phyloP scores from a whole-genome alignment of 2,888 invertebrate genomes.

The Lucinisca nassula region DNA sequence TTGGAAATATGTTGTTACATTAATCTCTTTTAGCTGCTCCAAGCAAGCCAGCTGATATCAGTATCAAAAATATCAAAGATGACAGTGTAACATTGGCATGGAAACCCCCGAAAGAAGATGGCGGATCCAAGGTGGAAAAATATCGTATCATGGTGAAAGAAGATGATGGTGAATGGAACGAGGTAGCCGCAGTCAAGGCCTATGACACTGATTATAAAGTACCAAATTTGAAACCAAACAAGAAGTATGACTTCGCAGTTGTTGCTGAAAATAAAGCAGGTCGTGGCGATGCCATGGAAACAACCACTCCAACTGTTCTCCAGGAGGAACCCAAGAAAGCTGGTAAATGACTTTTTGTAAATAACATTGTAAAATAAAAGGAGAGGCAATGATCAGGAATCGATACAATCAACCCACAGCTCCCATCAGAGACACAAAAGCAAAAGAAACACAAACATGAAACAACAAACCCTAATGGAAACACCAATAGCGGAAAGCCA shows the following conservation, averaged over 20 bases:
- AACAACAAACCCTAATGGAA: too few species aligned
- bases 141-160: slow-evolving; percentile 89
- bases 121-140: slow-evolving; percentile 86
- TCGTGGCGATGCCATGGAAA: slow-evolving; percentile 77
- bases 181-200: slow-evolving; percentile 96
- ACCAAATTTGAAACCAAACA: slow-evolving; percentile 82
- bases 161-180: slow-evolving; percentile 92
- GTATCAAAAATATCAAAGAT: slow-evolving; percentile 75
- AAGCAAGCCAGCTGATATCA: slow-evolving; percentile 77
- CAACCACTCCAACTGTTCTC: slow-evolving; percentile 74
- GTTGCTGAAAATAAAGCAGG: slow-evolving; percentile 86
- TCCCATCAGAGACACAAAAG: too few species aligned
- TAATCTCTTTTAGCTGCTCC: slow-evolving; percentile 83
- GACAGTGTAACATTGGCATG: slow-evolving; percentile 85
- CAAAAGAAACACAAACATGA: too few species aligned
- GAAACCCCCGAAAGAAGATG: slow-evolving; percentile 88
- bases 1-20: too few species aligned
- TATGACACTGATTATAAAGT: slow-evolving; percentile 82
- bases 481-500: too few species aligned
- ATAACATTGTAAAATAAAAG: too few species aligned
- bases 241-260: slow-evolving; percentile 86
- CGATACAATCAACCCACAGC: too few species aligned
- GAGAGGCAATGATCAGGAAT: too few species aligned
- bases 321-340: slow-evolving; percentile 73
- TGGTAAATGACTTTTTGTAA: too few species aligned